Conservation (phyloP, 2,888 invertebrate species). For the Chaetoderma sp. region DNA sequence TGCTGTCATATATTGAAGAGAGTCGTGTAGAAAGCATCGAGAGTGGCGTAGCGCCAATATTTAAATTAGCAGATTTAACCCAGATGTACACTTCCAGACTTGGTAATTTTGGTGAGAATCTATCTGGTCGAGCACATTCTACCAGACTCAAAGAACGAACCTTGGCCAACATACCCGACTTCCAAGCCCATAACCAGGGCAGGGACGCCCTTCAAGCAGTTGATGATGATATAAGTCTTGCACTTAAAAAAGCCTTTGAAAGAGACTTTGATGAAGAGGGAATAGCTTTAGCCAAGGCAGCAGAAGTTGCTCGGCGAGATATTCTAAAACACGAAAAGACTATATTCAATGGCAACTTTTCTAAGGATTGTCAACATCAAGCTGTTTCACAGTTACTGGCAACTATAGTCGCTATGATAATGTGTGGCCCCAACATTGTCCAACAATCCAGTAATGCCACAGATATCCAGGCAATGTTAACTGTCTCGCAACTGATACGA, state of each 20-base stretch:
- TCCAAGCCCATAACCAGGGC: slow-evolving; percentile 16
- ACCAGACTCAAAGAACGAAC: slow-evolving; percentile 10
- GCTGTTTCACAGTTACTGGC: not conserved
- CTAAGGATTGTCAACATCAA: not conserved
- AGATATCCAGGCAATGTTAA: not conserved
- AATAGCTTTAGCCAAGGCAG: slow-evolving; percentile 13
- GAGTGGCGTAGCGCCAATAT: not conserved
- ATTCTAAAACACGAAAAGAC: not conserved
- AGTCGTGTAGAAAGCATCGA: not conserved
- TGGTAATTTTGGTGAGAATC: not conserved
- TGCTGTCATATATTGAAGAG: slow-evolving; percentile 7
- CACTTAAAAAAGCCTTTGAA: not conserved
- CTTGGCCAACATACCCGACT: slow-evolving; percentile 12
- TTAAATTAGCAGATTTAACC: not conserved
- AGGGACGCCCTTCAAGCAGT: slow-evolving; percentile 38
- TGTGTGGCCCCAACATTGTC: slow-evolving; percentile 8
- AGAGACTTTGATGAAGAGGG: slow-evolving; percentile 18
- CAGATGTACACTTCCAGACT: not conserved
- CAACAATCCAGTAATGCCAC: not conserved
- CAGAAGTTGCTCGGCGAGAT: slow-evolving; percentile 16
- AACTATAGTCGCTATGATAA: not conserved
- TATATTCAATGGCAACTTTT: not conserved
- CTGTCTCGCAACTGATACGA: slow-evolving; percentile 9
- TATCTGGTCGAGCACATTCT: not conserved
- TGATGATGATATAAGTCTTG: slow-evolving; percentile 9